These are phyloP conservation scores for Crocallis elinguaria DNA, from an alignment of 2,888 invertebrate genomes.

Conservation along the genomic window DNA sequence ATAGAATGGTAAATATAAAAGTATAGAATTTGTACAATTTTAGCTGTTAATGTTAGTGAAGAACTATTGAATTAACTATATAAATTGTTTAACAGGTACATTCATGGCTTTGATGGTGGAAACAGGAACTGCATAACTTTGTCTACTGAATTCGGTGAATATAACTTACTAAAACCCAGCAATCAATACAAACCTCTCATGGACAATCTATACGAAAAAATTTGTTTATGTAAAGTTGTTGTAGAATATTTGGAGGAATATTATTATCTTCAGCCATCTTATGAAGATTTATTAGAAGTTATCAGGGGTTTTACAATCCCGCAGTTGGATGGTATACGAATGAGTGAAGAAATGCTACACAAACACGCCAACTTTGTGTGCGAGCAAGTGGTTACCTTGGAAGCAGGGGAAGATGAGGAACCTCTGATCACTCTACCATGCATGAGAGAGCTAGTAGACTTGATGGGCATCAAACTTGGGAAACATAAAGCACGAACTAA, in stretches of 20 bases:
- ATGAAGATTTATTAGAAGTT: constrained; percentile 91
- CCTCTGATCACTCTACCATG: constrained; percentile 89
- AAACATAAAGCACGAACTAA: constrained; percentile 84
- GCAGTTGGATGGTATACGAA: constrained; percentile 70
- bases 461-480: constrained; percentile 90
- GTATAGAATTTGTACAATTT: too few relatives aligned
- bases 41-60: too few relatives aligned
- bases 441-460: constrained; percentile 89
- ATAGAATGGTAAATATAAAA: constrained; percentile 90
- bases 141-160: constrained; percentile 91
- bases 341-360: constrained; percentile 90
- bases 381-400: constrained; percentile 88
- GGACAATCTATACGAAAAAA: constrained; percentile 89
- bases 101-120: constrained; percentile 93
- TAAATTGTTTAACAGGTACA: constrained; percentile 81
- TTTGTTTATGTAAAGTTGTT: constrained; percentile 90
- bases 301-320: constrained; percentile 83
- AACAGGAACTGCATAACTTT: constrained; percentile 89
- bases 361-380: constrained; percentile 93
- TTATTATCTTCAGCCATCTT: constrained; percentile 86
- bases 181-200: constrained; percentile 88
- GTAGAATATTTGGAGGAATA: constrained; percentile 90
- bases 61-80: too few relatives aligned
- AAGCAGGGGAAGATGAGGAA: constrained; percentile 85
- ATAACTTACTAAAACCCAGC: constrained; percentile 90